Evolutionary conservation across 2,797 vertebrate genomes (phyloP), one percentile per base, ranked within the genome.

Genomic region (Phylloscopus collybita): DNA sequence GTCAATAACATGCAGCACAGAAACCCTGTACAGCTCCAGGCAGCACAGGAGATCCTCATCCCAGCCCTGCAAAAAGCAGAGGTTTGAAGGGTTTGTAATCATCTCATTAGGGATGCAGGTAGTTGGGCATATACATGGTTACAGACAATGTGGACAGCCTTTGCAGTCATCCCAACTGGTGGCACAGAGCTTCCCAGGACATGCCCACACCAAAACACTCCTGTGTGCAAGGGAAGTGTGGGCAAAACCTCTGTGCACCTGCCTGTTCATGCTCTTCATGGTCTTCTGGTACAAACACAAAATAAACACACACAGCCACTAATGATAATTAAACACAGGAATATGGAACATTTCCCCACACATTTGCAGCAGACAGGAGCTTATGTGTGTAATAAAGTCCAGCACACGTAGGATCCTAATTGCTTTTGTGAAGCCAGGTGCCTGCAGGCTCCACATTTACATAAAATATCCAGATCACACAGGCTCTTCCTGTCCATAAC

Each of bases 381-480:
- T 81, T 70, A 86, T 81, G 34, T 50, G 49, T 42, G 36, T 82
- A 90, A 94, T 90, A 81, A 92, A 86, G 90, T 91, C 80, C 42
- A 5, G 21, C 70, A 66, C 90, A 95, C 16, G 16, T 56, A 78
- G 70, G 29, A 60, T 84, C 82, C 80, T 94, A 92, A 91, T 84
- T 93, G 80, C 38, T 90, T 90, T 79, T 71, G 73, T 79, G 88
- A 62, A 86, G 36, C 36, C 82, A 72, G 80, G 30, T 65, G 62
- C 40, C 70, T 78, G 60, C 80, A 92, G 53, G 29, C n/a, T 88
- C 80, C 53, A 45, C 32, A 62, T 45, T 94, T 56, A n/a, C 51
- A 79, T 76, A 86, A 96, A 84, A 80, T 26, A 93, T 4, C 82
- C 90, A 76, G 64, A 83, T 71, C 81, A 73, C 79, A 53, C 6